Evolutionary conservation across 2,797 vertebrate species (phyloP), one percentile per base, ranked within the genome.

Genomic region (Phaenicophaeus curvirostris): DNA sequence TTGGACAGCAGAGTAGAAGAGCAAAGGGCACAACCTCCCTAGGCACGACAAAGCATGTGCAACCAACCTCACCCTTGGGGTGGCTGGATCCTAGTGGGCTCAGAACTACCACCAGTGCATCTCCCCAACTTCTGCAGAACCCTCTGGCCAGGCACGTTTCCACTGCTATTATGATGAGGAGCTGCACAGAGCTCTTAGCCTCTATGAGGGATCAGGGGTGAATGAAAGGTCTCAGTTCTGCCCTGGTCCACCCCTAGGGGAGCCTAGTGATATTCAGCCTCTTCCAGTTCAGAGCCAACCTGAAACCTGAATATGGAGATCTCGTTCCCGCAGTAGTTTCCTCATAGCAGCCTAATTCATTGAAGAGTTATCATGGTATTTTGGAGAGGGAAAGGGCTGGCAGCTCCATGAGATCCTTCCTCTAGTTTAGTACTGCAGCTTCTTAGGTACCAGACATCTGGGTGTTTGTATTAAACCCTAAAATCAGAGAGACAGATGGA

Each of bases 21-120:
- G 23, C 3, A 0, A 33, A 67, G 55, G 12, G 28, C 28, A 87
- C 78, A 46, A 31, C 24, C 8, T 65, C 35, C 28, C 6, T 3
- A 30, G 42, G 6, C 65, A 48, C 13, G 24, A 19, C 5, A 24
- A 48, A 39, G 14, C 4, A 1, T 0, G 1, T 4, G 6, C 5
- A 9, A 19, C 35, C 80, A 73, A 7, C 15, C 61, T 41, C 16
- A 19, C 13, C 21, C 28, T 21, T 4, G 11, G 8, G 24, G 7
- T 53, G 35, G 30, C 3, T 14, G 5, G 54, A 27, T 78, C 65
- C 73, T 90, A 37, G 66, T 65, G 50, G 39, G 17, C 59, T 31
- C 27, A 17, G 54, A 66, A 37, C 41, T 20, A 57, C n/a, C 14
- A 53, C 17, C 44, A n/a, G 0, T 1, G 3, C 44, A 15, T 12